phyloP scores from a whole-genome alignment of 1,140 invertebrate genomes.

The Helicorthomorpha holstii region DNA sequence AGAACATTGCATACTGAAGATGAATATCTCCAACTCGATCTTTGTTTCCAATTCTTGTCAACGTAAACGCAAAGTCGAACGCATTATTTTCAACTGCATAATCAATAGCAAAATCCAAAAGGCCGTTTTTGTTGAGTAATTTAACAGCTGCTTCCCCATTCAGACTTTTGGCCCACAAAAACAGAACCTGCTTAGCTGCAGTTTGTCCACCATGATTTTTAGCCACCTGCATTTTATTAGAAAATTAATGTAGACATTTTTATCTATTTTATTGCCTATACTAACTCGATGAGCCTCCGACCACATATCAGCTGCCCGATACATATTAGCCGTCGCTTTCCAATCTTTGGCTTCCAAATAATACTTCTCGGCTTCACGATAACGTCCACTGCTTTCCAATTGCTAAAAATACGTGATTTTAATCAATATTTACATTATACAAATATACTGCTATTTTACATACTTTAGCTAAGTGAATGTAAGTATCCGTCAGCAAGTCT shows the following conservation, averaged over 20 bases:
- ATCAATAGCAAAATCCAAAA: slow-evolving; percentile 71
- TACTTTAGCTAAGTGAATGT: slow-evolving; percentile 59
- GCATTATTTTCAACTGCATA: slow-evolving; percentile 69
- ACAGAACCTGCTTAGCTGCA: slow-evolving; percentile 71
- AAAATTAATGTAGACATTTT: too few species aligned
- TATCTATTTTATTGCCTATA: too few species aligned
- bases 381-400: slow-evolving; percentile 64
- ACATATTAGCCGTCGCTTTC: slow-evolving; percentile 84
- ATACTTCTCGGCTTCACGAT: slow-evolving; percentile 77
- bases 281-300: slow-evolving; percentile 69
- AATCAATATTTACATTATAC: too few species aligned
- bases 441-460: neutral
- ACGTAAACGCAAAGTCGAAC: slow-evolving; percentile 81
- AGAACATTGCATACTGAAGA: slow-evolving; percentile 65
- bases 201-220: slow-evolving; percentile 60
- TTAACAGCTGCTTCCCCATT: slow-evolving; percentile 81
- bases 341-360: slow-evolving; percentile 70
- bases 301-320: slow-evolving; percentile 65
- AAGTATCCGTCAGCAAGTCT: slow-evolving; percentile 67
- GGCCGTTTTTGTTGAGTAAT: slow-evolving; percentile 61
- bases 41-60: slow-evolving; percentile 42
- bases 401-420: too few species aligned
- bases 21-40: slow-evolving; percentile 54
- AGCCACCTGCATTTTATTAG: slow-evolving; percentile 59
- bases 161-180: slow-evolving; percentile 81